Evolutionary conservation across 2,113 vertebrate genomes (phyloP).

Genomic region (Esox niger): DNA sequence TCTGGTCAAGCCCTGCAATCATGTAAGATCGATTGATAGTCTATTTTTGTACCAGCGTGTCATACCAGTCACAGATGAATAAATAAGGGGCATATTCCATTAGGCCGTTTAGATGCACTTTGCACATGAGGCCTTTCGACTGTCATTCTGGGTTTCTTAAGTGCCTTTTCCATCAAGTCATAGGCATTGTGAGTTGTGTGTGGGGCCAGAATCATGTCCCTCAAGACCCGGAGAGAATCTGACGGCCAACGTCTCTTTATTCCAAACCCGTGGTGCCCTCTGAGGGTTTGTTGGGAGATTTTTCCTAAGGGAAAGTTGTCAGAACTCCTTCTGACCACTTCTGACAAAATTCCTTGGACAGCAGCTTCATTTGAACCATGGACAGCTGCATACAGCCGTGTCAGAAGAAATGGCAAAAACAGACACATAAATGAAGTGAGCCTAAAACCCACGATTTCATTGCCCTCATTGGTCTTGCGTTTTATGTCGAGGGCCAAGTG

Average conservation of each 20-base stretch:
- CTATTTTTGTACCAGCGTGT: slow-evolving; percentile 30
- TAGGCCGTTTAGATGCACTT: slow-evolving; percentile 78
- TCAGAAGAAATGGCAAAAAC: neutral
- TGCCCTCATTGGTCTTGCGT: slow-evolving; percentile 20
- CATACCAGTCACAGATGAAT: slow-evolving; percentile 65
- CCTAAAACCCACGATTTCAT: slow-evolving; percentile 21
- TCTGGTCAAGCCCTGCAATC: slow-evolving; percentile 14
- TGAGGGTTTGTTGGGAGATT: neutral
- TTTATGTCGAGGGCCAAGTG: slow-evolving; percentile 56
- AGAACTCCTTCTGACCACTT: slow-evolving; percentile 21
- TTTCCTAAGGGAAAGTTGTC: slow-evolving; percentile 2
- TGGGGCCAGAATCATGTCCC: neutral
- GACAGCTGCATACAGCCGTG: neutral
- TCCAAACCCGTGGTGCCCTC: neutral
- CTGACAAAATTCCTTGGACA: slow-evolving; percentile 6
- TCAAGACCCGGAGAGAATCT: neutral
- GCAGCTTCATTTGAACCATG: neutral
- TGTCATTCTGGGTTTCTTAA: slow-evolving; percentile 81
- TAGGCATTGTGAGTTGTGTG: slow-evolving; percentile 26
- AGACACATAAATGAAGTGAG: neutral
- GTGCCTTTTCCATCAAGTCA: slow-evolving; percentile 80
- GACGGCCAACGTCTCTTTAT: slow-evolving; percentile 3
- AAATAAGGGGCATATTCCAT: slow-evolving; percentile 55
- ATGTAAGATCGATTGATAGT: slow-evolving; percentile 26
- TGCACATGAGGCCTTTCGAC: slow-evolving; percentile 79